phyloP scores from a whole-genome alignment of 2,797 vertebrate species.

The Margarornis squamiger region DNA sequence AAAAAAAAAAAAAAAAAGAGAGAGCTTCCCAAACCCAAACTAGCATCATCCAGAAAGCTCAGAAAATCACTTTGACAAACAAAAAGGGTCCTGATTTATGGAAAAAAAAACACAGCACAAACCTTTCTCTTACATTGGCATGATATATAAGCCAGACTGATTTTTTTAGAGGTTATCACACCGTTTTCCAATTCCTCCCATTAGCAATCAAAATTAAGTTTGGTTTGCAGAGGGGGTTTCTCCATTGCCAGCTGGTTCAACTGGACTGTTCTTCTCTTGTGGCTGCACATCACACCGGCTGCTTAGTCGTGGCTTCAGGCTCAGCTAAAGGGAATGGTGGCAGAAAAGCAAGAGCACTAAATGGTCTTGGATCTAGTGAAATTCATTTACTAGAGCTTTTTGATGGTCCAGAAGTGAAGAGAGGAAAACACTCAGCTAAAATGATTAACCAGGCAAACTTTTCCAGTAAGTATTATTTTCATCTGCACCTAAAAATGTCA shows the following conservation, averaged over 20 bases:
- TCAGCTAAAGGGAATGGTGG: neutral
- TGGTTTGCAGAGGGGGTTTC: neutral
- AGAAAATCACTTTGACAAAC: rapidly evolving
- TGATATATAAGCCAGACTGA: neutral
- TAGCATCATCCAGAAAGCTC: neutral
- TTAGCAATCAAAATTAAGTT: neutral
- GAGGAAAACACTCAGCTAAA: slow-evolving; percentile 26
- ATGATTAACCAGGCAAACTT: neutral
- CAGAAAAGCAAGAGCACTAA: neutral
- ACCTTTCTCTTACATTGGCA: neutral
- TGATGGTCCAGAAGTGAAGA: neutral
- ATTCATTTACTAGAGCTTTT: slow-evolving; percentile 1
- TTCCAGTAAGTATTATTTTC: neutral
- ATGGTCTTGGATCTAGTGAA: neutral
- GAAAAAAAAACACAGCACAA: neutral
- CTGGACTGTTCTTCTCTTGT: neutral
- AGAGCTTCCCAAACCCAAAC: neutral
- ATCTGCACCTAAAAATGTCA: neutral
- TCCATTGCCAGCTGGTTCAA: neutral
- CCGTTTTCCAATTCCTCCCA: neutral
- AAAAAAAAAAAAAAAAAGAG: rapidly evolving
- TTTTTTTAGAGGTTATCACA: neutral
- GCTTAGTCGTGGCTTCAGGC: neutral
- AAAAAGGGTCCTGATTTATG: neutral
- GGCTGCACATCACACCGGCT: neutral